Percentiles rank a stretch among this genome's conserved stretches.
These are phyloP conservation scores for Gymnarchus niloticus DNA, from an alignment of 2,113 vertebrate genomes.

Conservation along the genomic window DNA sequence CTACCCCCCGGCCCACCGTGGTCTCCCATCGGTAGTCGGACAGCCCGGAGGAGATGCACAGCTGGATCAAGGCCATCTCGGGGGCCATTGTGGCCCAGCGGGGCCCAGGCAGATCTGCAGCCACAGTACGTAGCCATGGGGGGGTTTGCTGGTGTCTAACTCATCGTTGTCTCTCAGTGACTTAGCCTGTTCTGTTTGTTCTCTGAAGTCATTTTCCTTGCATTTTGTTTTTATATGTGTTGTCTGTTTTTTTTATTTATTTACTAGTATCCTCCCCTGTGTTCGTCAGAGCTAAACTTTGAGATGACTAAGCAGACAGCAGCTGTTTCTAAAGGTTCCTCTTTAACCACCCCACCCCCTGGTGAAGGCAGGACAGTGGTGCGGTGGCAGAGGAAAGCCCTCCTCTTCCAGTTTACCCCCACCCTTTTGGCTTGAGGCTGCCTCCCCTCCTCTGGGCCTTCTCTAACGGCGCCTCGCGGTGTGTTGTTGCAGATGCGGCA, in stretches of 20 bases:
- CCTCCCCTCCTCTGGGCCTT: conserved; percentile 49
- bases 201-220: background rate
- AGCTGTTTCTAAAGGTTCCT: background rate
- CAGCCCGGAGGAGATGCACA: conserved; percentile 96
- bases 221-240: background rate
- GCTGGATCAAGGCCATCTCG: conserved; percentile 92
- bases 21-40: conserved; percentile 65
- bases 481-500: conserved; percentile 95
- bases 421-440: background rate
- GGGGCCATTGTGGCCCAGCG: conserved; percentile 93
- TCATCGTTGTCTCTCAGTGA: background rate
- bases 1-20: background rate
- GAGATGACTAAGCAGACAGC: background rate
- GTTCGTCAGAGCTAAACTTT: background rate
- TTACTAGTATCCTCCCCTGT: background rate
- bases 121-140: conserved; percentile 69
- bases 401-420: background rate
- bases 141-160: background rate
- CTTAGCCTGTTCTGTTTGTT: background rate
- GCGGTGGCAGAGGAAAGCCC: background rate
- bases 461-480: conserved; percentile 83
- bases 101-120: conserved; percentile 79
- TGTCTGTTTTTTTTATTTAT: background rate
- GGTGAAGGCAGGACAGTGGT: background rate
- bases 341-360: background rate